Evolutionary conservation across 2,797 vertebrate genomes (phyloP), one percentile per base, ranked within the genome.

Genomic region (Sandelia bainsii): DNA sequence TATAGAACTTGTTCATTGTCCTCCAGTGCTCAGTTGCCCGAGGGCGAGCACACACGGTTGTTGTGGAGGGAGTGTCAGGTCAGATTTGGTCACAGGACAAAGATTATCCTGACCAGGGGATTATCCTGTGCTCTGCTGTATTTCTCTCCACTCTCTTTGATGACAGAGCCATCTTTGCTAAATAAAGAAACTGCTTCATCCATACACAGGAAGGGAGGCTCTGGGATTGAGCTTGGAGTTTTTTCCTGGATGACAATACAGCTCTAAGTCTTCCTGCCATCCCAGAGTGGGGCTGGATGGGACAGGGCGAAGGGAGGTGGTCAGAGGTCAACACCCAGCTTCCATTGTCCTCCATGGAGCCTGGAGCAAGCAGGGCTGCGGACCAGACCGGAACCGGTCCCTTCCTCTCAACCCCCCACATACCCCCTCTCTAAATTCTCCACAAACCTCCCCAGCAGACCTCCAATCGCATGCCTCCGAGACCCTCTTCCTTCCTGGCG

Each of bases 201-300:
- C 77, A 72, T 20, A 27, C 66, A 73, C 50, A 66, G 92, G 93
- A 93, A 93, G 87, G 93, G 92, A 92, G 90, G 84, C 45, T 81
- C 81, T 77, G 61, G 77, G 74, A 69, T 64, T 6, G 42, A 66
- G 67, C 74, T 40, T 61, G 0, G 3, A 77, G 76, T 37, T 82
- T 87, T 85, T 90, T 87, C 87, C 89, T 93, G 89, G 82, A 92
- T 91, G 89, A 92, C 90, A 89, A 89, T 82, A 81, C 49, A 32
- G 66, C 73, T 77, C 69, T 40, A 3, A 74, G 54, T 82, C 86
- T 87, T 92, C 88, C 90, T 92, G 90, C 85, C 84, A 85, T 89
- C 91, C 81, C 70, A 58, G 56, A 67, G 60, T n/a, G 17, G 62
- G 74, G 54, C 64, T 69, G 76, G 80, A 75, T 3, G 44, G 44